A percentile compares a stretch with the other conserved stretches of the same genome.
Evolutionary conservation across 1,140 invertebrate species (phyloP).

Genomic region (Pseudomyrmex cubaensis): DNA sequence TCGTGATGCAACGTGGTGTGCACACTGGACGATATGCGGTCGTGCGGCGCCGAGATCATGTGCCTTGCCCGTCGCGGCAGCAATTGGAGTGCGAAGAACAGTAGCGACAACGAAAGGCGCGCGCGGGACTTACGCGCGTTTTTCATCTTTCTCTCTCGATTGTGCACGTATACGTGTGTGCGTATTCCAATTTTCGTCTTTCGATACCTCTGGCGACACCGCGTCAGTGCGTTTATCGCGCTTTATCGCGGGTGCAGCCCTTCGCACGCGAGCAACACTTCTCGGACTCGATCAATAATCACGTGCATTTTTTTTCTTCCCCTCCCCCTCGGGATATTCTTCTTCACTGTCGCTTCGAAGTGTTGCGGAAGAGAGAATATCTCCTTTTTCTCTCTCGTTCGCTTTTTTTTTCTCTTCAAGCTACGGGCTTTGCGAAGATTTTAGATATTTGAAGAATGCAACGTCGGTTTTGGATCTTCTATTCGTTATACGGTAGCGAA

Average conservation of each 20-base stretch:
- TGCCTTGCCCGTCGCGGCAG: not conserved
- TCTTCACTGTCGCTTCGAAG: not conserved
- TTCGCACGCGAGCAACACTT: not conserved
- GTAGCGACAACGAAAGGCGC: not conserved
- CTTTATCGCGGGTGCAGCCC: not conserved
- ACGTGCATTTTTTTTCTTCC: not conserved
- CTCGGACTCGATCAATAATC: constrained; percentile 25
- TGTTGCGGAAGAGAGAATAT: not conserved
- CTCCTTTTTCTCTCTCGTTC: no score
- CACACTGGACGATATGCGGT: no score
- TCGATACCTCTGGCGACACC: not conserved
- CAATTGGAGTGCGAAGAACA: constrained; percentile 71
- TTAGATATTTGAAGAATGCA: not conserved
- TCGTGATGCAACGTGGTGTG: constrained; percentile 57
- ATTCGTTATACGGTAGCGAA: not conserved
- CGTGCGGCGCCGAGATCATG: constrained; percentile 32
- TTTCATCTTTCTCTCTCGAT: not conserved
- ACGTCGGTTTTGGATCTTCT: not conserved
- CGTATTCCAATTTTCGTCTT: not conserved
- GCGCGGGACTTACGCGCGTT: no score
- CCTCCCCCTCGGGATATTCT: not conserved
- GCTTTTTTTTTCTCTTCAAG: no score
- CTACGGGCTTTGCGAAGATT: not conserved
- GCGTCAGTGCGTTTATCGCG: not conserved
- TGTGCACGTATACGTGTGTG: not conserved